These are phyloP conservation scores for Palythoa grandiflora DNA, from an alignment of 92 coral and sea anemone genomes.

Conservation along the genomic window DNA sequence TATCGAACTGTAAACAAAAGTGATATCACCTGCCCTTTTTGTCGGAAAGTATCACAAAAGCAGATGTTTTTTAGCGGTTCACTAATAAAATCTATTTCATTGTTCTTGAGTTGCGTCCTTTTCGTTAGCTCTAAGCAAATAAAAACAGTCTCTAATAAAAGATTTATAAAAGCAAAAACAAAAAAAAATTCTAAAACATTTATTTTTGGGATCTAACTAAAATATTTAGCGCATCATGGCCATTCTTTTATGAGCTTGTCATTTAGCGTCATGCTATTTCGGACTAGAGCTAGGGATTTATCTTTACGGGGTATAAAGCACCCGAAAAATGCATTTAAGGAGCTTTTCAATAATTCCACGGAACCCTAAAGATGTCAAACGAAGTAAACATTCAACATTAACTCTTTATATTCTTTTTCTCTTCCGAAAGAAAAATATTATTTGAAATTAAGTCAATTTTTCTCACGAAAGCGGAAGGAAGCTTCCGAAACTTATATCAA, in stretches of 20 bases:
- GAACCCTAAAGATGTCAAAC: neutral
- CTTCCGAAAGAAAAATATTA: neutral
- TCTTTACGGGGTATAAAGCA: neutral
- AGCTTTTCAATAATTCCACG: slow-evolving; percentile 21
- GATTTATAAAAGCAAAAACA: neutral
- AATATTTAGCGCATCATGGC: too few species aligned
- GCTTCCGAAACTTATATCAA: neutral
- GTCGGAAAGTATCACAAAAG: slow-evolving; percentile 23
- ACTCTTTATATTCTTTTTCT: slow-evolving; percentile 8
- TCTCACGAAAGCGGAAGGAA: neutral
- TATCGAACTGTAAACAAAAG: neutral
- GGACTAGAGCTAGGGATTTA: neutral
- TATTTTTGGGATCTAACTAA: neutral
- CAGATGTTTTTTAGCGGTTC: slow-evolving; percentile 3
- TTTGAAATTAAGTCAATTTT: neutral
- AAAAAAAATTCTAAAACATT: neutral
- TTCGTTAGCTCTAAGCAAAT: slow-evolving; percentile 4
- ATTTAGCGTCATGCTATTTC: neutral
- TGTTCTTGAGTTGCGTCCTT: neutral
- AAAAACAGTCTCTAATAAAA: neutral
- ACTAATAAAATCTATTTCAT: neutral
- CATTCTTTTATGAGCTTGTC: neutral
- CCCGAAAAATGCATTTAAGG: slow-evolving; percentile 22
- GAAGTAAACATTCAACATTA: slow-evolving; percentile 23
- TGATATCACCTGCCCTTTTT: neutral